Evolutionary conservation across 2,888 invertebrate species (phyloP).

Genomic region (Tachina fera): DNA sequence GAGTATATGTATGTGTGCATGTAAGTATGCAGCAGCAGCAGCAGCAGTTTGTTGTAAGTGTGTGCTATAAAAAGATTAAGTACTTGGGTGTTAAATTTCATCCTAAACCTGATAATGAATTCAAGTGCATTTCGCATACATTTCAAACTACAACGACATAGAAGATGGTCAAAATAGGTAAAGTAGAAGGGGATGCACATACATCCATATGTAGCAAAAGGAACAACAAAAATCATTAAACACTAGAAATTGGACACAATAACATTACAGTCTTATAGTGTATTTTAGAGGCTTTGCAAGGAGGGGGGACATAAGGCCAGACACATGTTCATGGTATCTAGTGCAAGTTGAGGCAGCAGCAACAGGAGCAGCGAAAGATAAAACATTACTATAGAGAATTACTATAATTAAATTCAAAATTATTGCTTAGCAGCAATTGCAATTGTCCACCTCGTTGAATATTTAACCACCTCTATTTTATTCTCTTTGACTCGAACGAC

Average conservation of each 20-base stretch:
- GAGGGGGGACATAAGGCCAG: not conserved
- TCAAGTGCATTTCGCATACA: slow-evolving; percentile 68
- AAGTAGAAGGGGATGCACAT: not conserved
- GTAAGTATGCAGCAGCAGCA: not conserved
- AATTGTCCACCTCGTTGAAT: slow-evolving; percentile 80
- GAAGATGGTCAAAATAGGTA: slow-evolving; percentile 25
- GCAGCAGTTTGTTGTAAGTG: slow-evolving; percentile 14
- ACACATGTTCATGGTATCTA: slow-evolving; percentile 4
- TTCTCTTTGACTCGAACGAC: slow-evolving; percentile 12
- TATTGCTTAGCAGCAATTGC: slow-evolving; percentile 80
- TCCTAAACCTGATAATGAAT: slow-evolving; percentile 71
- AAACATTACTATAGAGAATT: slow-evolving; percentile 74
- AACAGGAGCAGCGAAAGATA: slow-evolving; percentile 55
- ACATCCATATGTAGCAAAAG: not conserved
- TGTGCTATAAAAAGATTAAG: slow-evolving; percentile 67
- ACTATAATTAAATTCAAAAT: slow-evolving; percentile 82
- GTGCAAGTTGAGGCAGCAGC: slow-evolving; percentile 16
- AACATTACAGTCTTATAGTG: slow-evolving; percentile 11
- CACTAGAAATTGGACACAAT: slow-evolving; percentile 20
- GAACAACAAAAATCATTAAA: slow-evolving; percentile 52
- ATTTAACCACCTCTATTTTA: slow-evolving; percentile 50
- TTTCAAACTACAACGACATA: slow-evolving; percentile 39
- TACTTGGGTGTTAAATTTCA: slow-evolving; percentile 71
- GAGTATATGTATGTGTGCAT: not conserved
- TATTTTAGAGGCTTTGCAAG: not conserved